Percentiles rank a stretch among this genome's conserved stretches.
phyloP scores from a whole-genome alignment of 2,797 vertebrate species.

The Mus minutoides region DNA sequence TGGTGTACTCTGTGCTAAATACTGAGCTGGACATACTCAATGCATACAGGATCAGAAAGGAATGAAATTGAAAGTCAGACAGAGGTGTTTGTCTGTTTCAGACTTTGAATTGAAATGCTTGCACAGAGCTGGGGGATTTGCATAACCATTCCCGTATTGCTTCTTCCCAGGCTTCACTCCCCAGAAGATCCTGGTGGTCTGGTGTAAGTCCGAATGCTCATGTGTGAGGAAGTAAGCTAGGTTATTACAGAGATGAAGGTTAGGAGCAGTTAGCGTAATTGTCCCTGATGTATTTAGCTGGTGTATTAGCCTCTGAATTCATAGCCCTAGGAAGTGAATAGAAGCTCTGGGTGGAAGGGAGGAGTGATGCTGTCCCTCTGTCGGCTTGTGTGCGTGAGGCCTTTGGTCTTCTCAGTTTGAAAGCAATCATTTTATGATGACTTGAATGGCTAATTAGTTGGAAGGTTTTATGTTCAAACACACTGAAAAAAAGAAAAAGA shows the following conservation, averaged over 20 bases:
- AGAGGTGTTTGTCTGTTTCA: background rate
- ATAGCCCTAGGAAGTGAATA: background rate
- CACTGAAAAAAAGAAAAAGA: background rate
- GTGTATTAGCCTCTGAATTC: background rate
- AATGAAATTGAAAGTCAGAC: background rate
- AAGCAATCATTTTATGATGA: slow-evolving; percentile 35
- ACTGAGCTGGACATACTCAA: background rate
- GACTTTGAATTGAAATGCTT: background rate
- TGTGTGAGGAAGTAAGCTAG: background rate
- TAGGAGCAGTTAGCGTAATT: background rate
- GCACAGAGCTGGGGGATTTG: background rate
- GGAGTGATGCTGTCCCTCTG: background rate
- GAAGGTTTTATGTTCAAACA: slow-evolving; percentile 18
- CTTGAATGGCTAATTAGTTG: background rate
- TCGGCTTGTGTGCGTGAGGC: background rate
- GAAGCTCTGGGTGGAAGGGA: background rate
- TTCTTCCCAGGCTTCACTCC: background rate
- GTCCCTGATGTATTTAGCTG: background rate
- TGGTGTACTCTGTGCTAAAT: background rate
- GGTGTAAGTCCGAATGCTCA: background rate
- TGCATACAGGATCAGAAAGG: background rate
- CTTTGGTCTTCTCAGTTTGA: background rate
- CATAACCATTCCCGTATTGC: background rate
- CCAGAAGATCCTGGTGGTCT: background rate
- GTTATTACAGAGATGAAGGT: background rate